A percentile compares a stretch with the other conserved stretches of the same genome.
phyloP scores from a whole-genome alignment of 53 echinoderm and acorn worm species.

The Apostichopus leukothele region DNA sequence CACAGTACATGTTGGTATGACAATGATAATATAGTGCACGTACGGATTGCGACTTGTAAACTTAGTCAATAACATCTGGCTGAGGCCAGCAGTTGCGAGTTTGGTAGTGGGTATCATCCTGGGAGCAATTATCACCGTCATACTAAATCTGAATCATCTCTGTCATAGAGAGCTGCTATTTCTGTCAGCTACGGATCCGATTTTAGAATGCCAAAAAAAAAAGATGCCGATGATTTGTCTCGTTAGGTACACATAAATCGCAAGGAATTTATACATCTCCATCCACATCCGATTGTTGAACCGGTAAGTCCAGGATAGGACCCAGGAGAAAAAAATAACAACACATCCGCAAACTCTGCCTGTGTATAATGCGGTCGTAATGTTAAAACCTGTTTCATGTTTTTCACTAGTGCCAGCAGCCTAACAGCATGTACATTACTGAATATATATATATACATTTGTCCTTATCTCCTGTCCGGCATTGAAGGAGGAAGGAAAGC shows the following conservation, averaged over 20 bases:
- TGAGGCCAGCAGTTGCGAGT: background rate
- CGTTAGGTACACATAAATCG: background rate
- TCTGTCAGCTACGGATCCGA: slow-evolving; percentile 17
- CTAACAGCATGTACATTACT: too few relatives aligned
- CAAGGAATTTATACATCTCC: background rate
- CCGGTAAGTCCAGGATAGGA: too few relatives aligned
- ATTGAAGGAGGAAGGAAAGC: background rate
- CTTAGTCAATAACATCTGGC: background rate
- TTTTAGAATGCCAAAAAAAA: slow-evolving; percentile 28
- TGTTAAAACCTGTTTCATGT: too few relatives aligned
- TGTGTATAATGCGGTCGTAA: too few relatives aligned
- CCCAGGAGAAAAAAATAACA: too few relatives aligned
- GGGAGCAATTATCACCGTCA: slow-evolving; percentile 43
- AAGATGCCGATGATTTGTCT: background rate
- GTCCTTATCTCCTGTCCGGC: background rate
- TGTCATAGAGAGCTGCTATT: slow-evolving; percentile 16
- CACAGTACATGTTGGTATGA: too few relatives aligned
- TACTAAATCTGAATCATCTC: slow-evolving; percentile 1
- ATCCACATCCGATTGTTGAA: too few relatives aligned
- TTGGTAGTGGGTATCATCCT: background rate
- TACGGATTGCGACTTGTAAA: background rate
- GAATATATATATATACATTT: background rate
- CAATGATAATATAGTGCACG: too few relatives aligned
- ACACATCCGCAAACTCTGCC: too few relatives aligned
- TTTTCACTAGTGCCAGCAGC: too few relatives aligned